These are phyloP conservation scores for Galago senegalensis DNA, from an alignment of 2,797 vertebrate species.

Conservation along the genomic window DNA sequence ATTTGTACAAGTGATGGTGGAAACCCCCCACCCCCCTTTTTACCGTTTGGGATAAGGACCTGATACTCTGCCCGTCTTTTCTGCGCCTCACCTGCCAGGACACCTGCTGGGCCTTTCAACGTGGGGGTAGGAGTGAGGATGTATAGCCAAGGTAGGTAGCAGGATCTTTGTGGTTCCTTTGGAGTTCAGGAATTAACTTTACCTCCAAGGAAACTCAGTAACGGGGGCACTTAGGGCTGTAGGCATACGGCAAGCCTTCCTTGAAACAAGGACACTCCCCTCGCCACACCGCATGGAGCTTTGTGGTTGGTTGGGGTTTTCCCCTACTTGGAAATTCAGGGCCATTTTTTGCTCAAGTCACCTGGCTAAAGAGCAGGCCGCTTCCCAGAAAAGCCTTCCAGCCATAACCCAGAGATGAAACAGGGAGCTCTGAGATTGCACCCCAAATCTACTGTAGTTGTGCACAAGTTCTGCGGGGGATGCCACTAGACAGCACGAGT, in stretches of 20 bases:
- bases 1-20: slow-evolving; percentile 19
- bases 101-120: neutral
- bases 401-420: slow-evolving; percentile 51
- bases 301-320: neutral
- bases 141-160: neutral
- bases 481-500: neutral
- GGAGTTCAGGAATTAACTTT: neutral
- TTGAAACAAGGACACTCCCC: neutral
- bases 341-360: slow-evolving; percentile 67
- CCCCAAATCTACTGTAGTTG: neutral
- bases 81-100: neutral
- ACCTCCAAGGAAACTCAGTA: neutral
- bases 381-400: slow-evolving; percentile 65
- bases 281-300: fast-evolving
- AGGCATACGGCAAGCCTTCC: neutral
- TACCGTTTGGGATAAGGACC: slow-evolving; percentile 71
- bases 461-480: neutral
- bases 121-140: neutral
- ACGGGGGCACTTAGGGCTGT: neutral
- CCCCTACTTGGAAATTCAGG: slow-evolving; percentile 12
- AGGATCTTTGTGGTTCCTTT: neutral
- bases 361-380: slow-evolving; percentile 1
- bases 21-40: slow-evolving; percentile 50
- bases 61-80: neutral
- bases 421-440: neutral